Percentiles rank a stretch among this genome's conserved stretches.
phyloP scores from a whole-genome alignment of 2,888 invertebrate genomes.

The Aspidiotus destructor region DNA sequence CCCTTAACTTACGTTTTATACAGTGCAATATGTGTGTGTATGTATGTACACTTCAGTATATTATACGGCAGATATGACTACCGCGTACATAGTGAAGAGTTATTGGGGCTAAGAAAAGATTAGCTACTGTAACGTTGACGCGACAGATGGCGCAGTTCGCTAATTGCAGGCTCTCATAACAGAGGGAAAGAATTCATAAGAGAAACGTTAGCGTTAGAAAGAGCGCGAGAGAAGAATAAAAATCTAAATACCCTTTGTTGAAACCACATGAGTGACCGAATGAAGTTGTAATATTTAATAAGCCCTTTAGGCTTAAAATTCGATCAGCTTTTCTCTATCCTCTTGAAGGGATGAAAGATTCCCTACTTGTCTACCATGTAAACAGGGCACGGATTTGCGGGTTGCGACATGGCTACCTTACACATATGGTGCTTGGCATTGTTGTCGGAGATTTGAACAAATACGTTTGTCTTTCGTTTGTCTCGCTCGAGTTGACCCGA shows the following conservation, averaged over 20 bases:
- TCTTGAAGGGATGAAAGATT: slow-evolving; percentile 20
- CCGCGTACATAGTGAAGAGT: slow-evolving; percentile 21
- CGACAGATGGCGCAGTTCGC: slow-evolving; percentile 30
- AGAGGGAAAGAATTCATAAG: slow-evolving; percentile 9
- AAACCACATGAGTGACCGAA: slow-evolving; percentile 30
- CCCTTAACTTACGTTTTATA: slow-evolving; percentile 21
- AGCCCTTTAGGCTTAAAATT: slow-evolving; percentile 33
- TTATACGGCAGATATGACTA: not conserved
- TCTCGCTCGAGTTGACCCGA: not conserved
- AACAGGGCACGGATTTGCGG: slow-evolving; percentile 25
- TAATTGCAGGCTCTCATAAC: slow-evolving; percentile 28
- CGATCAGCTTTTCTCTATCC: slow-evolving; percentile 25
- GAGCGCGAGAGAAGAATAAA: slow-evolving; percentile 9
- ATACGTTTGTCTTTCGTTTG: slow-evolving; percentile 2
- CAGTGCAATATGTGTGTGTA: slow-evolving; percentile 4
- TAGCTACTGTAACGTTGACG: slow-evolving; percentile 29
- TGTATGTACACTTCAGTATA: no score
- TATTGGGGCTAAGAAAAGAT: slow-evolving; percentile 30
- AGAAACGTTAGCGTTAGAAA: not conserved
- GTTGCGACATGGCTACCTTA: not conserved
- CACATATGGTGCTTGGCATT: slow-evolving; percentile 18
- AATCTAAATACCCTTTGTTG: slow-evolving; percentile 19
- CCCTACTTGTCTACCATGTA: slow-evolving; percentile 25
- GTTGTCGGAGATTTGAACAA: not conserved
- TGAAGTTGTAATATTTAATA: slow-evolving; percentile 32